Conservation (phyloP, 2,113 vertebrate genomes). For the Alces alces region DNA sequence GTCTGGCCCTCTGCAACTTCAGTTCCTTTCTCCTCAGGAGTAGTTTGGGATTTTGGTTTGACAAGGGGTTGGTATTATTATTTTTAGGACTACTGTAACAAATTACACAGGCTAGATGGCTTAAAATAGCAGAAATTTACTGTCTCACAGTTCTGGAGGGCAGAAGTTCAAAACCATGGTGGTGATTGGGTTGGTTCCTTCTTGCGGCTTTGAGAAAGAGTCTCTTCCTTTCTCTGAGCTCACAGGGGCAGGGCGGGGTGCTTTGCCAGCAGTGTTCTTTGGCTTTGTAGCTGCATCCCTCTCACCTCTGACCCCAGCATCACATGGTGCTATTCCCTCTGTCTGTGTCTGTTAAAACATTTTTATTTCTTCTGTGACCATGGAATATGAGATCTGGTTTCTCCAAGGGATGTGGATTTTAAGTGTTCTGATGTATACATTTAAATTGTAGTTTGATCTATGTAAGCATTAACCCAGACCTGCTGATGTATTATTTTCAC, state of each 20-base stretch:
- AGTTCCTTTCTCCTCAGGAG: background rate
- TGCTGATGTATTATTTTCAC: background rate
- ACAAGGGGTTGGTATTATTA: background rate
- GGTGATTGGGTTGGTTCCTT: background rate
- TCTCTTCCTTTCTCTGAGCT: background rate
- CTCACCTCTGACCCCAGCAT: fast-evolving
- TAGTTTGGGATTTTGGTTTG: background rate
- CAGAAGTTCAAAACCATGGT: background rate
- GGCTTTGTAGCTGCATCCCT: background rate
- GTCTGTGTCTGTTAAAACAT: background rate
- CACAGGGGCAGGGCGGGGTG: background rate
- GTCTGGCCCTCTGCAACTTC: background rate
- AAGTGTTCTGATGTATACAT: background rate
- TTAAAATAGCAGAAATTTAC: background rate
- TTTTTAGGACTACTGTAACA: background rate
- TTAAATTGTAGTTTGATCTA: background rate
- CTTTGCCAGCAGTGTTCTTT: too few relatives aligned
- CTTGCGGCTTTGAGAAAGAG: background rate
- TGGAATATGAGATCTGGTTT: background rate
- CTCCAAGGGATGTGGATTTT: background rate
- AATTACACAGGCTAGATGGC: background rate
- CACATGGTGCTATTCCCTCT: background rate
- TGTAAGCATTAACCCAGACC: background rate
- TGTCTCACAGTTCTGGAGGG: background rate
- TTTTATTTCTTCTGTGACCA: background rate